These are phyloP conservation scores for Burhinus oedicnemus DNA, from an alignment of 2,113 vertebrate genomes.

Conservation along the genomic window DNA sequence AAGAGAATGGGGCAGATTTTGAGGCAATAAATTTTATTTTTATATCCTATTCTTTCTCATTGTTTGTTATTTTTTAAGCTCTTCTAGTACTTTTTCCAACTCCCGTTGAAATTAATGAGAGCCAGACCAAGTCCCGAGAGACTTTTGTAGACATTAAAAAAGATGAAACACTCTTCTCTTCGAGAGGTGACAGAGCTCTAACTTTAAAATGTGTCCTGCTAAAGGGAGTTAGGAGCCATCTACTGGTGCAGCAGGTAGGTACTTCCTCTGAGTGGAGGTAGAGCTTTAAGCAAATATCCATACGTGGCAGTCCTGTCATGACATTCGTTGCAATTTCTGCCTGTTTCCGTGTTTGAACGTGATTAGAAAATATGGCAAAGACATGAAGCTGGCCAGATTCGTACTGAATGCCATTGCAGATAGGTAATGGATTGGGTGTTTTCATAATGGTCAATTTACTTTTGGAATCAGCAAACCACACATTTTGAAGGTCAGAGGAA, in stretches of 20 bases:
- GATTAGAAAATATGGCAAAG: neutral
- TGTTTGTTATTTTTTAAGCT: conserved; percentile 33
- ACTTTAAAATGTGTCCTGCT: neutral
- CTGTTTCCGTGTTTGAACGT: neutral
- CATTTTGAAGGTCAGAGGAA: neutral
- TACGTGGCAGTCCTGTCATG: neutral
- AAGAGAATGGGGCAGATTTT: conserved; percentile 17
- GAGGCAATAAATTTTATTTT: conserved; percentile 46
- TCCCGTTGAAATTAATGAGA: conserved; percentile 23
- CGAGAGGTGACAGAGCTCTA: neutral
- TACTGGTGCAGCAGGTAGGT: neutral
- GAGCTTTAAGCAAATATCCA: neutral
- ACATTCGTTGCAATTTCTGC: neutral
- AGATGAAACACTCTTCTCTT: neutral
- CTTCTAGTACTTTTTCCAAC: neutral
- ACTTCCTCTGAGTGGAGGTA: neutral
- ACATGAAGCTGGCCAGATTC: neutral
- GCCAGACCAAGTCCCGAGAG: neutral
- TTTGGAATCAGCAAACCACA: neutral
- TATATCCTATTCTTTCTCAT: conserved; percentile 32
- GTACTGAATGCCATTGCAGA: neutral
- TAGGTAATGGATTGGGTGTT: neutral
- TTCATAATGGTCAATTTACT: neutral
- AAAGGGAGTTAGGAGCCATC: neutral
- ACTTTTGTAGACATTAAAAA: neutral